These are phyloP conservation scores for Tragelaphus imberbis DNA, from an alignment of 2,113 vertebrate species.

Conservation along the genomic window DNA sequence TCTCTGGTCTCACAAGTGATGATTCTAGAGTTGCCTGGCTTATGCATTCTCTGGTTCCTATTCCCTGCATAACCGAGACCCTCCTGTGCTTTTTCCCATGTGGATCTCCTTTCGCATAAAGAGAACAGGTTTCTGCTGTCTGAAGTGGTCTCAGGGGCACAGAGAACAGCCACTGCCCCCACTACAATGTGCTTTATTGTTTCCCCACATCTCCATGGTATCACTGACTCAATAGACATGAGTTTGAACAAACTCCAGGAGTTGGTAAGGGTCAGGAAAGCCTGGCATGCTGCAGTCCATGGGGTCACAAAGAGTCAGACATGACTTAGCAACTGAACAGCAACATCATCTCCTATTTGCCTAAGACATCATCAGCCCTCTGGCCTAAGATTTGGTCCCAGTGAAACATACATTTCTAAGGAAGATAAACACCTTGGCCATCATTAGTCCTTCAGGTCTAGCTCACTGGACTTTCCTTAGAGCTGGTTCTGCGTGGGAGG, in stretches of 20 bases:
- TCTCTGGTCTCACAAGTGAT: neutral
- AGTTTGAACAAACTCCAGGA: neutral
- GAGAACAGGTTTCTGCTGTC: neutral
- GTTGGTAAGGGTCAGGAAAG: neutral
- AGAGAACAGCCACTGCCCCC: neutral
- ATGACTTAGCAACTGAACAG: neutral
- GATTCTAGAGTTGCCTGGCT: neutral
- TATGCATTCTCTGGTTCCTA: neutral
- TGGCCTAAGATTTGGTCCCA: neutral
- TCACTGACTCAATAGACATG: neutral
- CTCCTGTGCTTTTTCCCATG: neutral
- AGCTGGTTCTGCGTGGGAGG: neutral
- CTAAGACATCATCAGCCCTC: neutral
- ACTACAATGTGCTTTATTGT: neutral
- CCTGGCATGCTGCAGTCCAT: neutral
- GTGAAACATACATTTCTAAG: neutral
- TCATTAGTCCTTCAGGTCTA: neutral
- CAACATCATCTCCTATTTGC: neutral
- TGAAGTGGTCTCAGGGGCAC: neutral
- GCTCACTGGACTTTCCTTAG: neutral
- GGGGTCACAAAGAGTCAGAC: neutral
- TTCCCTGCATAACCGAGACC: neutral
- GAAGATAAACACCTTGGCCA: neutral
- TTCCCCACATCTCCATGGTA: neutral
- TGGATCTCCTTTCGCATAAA: neutral